Percentiles rank a stretch among this genome's conserved stretches.
Evolutionary conservation across 2,113 vertebrate species (phyloP).

Genomic region (Ammodytes dubius): DNA sequence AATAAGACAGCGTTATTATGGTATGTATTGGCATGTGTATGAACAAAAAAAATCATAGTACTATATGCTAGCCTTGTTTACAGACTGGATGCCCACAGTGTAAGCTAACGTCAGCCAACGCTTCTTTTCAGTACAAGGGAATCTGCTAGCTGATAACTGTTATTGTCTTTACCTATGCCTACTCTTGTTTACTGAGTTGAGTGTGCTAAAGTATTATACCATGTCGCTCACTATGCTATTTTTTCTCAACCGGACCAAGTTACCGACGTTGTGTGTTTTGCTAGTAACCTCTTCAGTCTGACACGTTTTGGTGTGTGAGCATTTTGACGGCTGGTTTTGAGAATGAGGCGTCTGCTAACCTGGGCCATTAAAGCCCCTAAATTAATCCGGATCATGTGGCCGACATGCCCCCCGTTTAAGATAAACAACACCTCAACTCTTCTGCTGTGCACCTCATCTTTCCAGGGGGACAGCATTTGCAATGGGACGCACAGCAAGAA

Average conservation of each 20-base stretch:
- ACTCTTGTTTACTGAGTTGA: slow-evolving; percentile 1
- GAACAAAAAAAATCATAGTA: not conserved
- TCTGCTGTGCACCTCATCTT: slow-evolving; percentile 37
- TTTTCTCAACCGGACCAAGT: not conserved
- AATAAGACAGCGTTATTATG: slow-evolving; percentile 59
- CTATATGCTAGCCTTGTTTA: not conserved
- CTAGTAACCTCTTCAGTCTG: not conserved
- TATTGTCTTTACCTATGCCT: slow-evolving; percentile 13
- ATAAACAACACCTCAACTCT: not conserved
- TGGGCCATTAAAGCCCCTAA: slow-evolving; percentile 22
- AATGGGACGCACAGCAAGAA: slow-evolving; percentile 75
- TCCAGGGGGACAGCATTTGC: slow-evolving; percentile 74
- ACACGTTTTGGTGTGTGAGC: not conserved
- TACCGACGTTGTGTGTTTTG: not conserved
- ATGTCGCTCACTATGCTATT: not conserved
- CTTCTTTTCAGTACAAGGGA: slow-evolving; percentile 35
- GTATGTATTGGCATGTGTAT: slow-evolving; percentile 55
- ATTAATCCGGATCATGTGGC: slow-evolving; percentile 14
- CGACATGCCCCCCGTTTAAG: not conserved
- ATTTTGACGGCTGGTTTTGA: not conserved
- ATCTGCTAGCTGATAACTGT: slow-evolving; percentile 39
- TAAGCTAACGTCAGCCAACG: slow-evolving; percentile 56
- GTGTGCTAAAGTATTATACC: too few species aligned
- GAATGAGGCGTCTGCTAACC: slow-evolving; percentile 59
- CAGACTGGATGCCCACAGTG: not conserved